Evolutionary conservation across 2,888 invertebrate species (phyloP).

Genomic region (Podabrus alpinus): DNA sequence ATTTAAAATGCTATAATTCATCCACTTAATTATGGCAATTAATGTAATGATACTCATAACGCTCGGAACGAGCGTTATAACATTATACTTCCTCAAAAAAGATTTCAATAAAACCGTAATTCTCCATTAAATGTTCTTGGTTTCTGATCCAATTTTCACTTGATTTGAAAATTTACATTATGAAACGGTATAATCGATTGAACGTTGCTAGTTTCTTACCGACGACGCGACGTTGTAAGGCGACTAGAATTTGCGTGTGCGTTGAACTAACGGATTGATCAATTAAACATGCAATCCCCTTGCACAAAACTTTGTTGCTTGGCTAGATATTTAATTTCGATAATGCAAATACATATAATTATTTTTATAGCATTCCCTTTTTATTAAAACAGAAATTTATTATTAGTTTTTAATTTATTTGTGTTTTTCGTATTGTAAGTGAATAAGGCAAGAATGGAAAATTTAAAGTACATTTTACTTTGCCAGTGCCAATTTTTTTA

Average conservation of each 20-base stretch:
- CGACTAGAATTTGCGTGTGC: conserved; percentile 19
- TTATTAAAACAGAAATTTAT: not conserved
- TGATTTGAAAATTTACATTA: not conserved
- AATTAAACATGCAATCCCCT: conserved; percentile 21
- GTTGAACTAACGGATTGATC: not conserved
- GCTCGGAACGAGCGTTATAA: no score
- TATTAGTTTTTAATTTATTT: not conserved
- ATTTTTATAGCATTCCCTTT: not conserved
- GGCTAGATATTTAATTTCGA: not conserved
- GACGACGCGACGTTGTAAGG: conserved; percentile 16
- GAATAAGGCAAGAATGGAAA: not conserved
- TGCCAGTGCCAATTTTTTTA: not conserved
- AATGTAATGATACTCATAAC: not conserved
- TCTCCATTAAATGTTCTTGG: not conserved
- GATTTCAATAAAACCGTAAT: not conserved
- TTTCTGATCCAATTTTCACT: not conserved
- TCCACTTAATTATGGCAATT: not conserved
- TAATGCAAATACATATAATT: not conserved
- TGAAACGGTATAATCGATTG: conserved; percentile 13
- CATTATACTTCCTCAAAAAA: not conserved
- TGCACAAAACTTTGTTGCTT: not conserved
- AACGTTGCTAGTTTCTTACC: conserved; percentile 16
- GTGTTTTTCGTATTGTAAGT: not conserved
- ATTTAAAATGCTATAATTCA: not conserved
- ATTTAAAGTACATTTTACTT: not conserved